phyloP scores from a whole-genome alignment of 2,113 vertebrate genomes.

The Otocyon megalotis region DNA sequence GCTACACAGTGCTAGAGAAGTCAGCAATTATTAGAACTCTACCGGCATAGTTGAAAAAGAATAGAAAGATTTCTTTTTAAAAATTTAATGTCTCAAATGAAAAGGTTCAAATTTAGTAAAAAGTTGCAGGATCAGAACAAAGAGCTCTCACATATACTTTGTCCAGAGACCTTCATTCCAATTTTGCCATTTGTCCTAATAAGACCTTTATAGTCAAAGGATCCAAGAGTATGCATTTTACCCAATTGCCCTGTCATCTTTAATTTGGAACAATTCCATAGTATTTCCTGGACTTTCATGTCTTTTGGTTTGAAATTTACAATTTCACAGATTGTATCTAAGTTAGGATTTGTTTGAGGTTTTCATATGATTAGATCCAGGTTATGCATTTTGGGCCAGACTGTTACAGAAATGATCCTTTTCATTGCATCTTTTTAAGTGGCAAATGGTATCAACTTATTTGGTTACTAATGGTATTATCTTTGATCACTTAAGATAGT shows the following conservation, averaged over 20 bases:
- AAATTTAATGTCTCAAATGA: conserved; percentile 51
- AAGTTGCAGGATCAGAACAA: background rate
- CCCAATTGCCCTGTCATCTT: background rate
- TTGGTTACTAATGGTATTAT: background rate
- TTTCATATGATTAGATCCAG: background rate
- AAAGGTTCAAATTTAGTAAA: conserved; percentile 24
- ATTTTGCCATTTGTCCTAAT: background rate
- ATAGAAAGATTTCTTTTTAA: background rate
- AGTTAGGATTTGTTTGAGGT: conserved; percentile 37
- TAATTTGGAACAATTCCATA: background rate
- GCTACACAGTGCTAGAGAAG: background rate
- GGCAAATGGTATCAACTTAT: background rate
- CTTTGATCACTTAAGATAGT: conserved; percentile 4
- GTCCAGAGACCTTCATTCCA: background rate
- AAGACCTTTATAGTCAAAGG: background rate
- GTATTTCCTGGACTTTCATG: background rate
- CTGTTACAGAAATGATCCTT: background rate
- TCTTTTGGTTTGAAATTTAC: background rate
- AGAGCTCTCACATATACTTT: background rate
- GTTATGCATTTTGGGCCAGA: background rate
- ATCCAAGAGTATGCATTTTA: background rate
- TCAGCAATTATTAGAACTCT: background rate
- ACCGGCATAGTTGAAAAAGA: background rate
- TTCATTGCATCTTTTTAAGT: background rate
- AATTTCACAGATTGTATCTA: conserved; percentile 24